Percentiles rank a stretch among this genome's conserved stretches.
Conservation (phyloP, 1,140 invertebrate genomes). For the Drosophila kanapiae region DNA sequence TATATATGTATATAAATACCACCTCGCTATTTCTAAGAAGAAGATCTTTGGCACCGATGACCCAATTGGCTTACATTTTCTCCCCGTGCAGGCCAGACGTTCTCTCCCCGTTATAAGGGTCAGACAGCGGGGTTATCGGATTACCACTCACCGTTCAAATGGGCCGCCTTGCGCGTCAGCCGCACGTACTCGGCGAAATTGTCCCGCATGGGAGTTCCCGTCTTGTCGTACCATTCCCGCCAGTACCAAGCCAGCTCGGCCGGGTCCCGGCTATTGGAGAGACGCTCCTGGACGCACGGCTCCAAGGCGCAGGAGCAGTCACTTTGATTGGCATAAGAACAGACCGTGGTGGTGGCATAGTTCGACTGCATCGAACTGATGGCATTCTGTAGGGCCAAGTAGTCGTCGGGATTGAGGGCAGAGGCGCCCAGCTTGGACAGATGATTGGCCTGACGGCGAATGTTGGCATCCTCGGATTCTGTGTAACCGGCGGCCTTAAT, state of each 20-base stretch:
- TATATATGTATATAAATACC: too few species aligned
- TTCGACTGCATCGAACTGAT: conserved; percentile 91
- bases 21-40: neutral
- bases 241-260: conserved; percentile 91
- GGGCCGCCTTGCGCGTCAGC: conserved; percentile 92
- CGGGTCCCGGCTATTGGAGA: conserved; percentile 89
- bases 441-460: conserved; percentile 67
- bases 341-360: conserved; percentile 92
- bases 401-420: conserved; percentile 60
- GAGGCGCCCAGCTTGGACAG: conserved; percentile 64
- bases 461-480: conserved; percentile 50
- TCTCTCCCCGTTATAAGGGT: neutral
- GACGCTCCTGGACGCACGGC: conserved; percentile 90
- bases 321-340: conserved; percentile 89
- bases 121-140: conserved; percentile 33
- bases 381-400: conserved; percentile 87
- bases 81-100: neutral
- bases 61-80: conserved; percentile 8
- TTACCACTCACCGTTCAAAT: conserved; percentile 89
- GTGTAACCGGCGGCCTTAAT: conserved; percentile 51
- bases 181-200: conserved; percentile 90
- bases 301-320: conserved; percentile 92
- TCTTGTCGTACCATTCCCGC: conserved; percentile 91
- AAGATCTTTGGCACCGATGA: neutral
- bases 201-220: conserved; percentile 89